Base-by-base conservation (phyloP, 2,113 vertebrate species). In the Geococcyx californianus region DNA sequence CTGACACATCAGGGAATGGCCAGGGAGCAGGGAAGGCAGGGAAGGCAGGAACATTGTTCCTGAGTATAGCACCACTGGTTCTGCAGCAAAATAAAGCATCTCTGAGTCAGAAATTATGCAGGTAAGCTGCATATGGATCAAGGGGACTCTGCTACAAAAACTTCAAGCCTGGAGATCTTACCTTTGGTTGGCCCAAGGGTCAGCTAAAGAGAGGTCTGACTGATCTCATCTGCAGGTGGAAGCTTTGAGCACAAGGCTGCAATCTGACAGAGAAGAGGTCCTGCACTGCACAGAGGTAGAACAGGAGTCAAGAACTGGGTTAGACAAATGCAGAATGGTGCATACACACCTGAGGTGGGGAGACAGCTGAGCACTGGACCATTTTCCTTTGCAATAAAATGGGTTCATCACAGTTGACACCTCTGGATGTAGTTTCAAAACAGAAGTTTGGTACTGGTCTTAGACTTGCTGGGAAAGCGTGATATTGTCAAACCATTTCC, bases 171-270 rank as follows among this genome's bases (percentile, higher is more conserved):
- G n/a, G 36, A 87, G 87, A 66, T 5, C 13, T 20, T 66, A 29
- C 15, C 13, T 62, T 69, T 59, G 23, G 16, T 38, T 58, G 45
- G 28, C n/a, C 25, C 36, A 69, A 36, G 15, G 13, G 18, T 66
- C 21, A 40, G 9, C 24, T 52, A 40, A 33, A 44, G 36, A 68
- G 23, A 1, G 6, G 8, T 19, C 45, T 82, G 16, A 34, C 9
- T 11, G 54, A 6, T 3, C 7, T 60, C 42, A 16, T 64, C 44
- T 51, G 11, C 28, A 45, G 26, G 16, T 0, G 1, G 23, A 14
- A 68, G 16, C 34, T 64, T 38, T 47, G 52, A 63, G 56, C 33
- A 40, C 9, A 13, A 16, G 49, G 13, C 10, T 81, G 47, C 3
- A 16, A 1, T 40, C 20, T 82, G 58, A 38, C 18, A 55, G 47